phyloP scores from a whole-genome alignment of 2,113 vertebrate species.

The Acrocephalus arundinaceus region DNA sequence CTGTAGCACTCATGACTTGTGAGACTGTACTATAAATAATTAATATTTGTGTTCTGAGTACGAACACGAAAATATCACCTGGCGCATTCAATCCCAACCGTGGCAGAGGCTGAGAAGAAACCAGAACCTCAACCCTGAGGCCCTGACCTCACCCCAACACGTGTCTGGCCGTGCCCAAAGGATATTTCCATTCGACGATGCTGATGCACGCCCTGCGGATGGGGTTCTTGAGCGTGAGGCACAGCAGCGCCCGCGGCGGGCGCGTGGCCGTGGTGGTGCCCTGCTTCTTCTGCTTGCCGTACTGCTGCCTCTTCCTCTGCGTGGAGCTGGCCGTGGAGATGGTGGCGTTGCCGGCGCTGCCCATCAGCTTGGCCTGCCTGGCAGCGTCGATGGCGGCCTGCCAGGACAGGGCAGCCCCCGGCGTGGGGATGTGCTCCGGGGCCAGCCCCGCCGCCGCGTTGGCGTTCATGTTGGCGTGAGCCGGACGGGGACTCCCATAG shows the following conservation, averaged over 20 bases:
- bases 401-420: constrained; percentile 94
- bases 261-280: constrained; percentile 88
- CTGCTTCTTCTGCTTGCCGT: constrained; percentile 96
- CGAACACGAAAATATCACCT: background rate
- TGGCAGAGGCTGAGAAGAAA: background rate
- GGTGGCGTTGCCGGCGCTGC: constrained; percentile 84
- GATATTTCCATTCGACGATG: constrained; percentile 99
- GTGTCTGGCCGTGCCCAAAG: constrained; percentile 62
- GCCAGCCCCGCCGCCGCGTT: constrained; percentile 91
- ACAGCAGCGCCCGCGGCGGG: constrained; percentile 93
- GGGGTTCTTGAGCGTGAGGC: constrained; percentile 97
- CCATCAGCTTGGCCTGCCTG: constrained; percentile 96
- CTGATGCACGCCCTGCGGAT: constrained; percentile 96
- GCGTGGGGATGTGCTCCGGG: constrained; percentile 92
- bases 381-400: constrained; percentile 97
- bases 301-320: constrained; percentile 92
- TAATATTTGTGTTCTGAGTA: background rate
- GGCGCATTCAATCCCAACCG: rapidly evolving
- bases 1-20: background rate
- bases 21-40: background rate
- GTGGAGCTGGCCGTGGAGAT: constrained; percentile 96
- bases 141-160: too few relatives aligned
- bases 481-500: constrained; percentile 91
- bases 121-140: background rate
- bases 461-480: constrained; percentile 88